phyloP scores from a whole-genome alignment of 2,113 vertebrate genomes.

The Chionomys nivalis region DNA sequence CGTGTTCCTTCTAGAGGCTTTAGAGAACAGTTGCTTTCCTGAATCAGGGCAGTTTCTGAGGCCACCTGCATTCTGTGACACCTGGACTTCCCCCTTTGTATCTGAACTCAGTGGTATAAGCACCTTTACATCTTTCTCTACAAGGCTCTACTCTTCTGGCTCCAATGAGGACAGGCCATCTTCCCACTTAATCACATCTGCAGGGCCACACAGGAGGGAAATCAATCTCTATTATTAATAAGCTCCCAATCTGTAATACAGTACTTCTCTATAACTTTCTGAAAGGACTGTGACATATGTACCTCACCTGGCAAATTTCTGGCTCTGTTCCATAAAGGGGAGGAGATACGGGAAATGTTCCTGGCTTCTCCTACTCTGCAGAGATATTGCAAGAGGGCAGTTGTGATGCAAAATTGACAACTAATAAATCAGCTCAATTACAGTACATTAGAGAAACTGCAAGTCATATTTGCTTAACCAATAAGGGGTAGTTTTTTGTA shows the following conservation, averaged over 20 bases:
- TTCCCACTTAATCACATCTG: not conserved
- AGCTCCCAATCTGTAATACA: not conserved
- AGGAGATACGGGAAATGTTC: not conserved
- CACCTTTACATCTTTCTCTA: not conserved
- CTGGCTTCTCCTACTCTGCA: not conserved
- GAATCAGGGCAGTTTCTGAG: not conserved
- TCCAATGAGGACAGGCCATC: not conserved
- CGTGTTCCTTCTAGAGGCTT: not conserved
- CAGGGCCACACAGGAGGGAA: not conserved
- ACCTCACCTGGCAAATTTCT: not conserved
- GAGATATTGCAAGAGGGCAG: not conserved
- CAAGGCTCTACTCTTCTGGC: not conserved
- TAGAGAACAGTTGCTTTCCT: not conserved
- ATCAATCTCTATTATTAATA: not conserved
- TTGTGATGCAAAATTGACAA: not conserved
- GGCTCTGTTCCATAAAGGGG: not conserved
- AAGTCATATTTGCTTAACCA: not conserved
- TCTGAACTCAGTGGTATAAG: not conserved
- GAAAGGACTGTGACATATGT: not conserved
- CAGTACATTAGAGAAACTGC: constrained; percentile 20
- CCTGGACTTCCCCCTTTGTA: not conserved
- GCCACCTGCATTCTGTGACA: not conserved
- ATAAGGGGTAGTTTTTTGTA: not conserved
- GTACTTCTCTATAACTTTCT: not conserved
- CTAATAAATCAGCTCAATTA: not conserved